Conservation (phyloP, 2,113 vertebrate species). For the Pteronura brasiliensis region DNA sequence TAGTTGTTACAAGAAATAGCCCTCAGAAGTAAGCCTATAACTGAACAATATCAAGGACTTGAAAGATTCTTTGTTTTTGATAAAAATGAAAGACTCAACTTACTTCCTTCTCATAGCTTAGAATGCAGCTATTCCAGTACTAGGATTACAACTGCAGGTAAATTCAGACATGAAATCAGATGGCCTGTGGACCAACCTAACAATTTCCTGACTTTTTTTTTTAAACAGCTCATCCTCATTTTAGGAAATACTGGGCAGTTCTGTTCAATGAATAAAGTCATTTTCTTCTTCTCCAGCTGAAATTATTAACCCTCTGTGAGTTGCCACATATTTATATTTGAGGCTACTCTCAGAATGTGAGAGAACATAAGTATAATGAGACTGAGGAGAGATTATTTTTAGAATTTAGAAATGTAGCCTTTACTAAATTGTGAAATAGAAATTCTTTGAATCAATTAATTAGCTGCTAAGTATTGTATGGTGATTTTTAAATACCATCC, state of each 20-base stretch:
- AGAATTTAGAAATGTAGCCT: not conserved
- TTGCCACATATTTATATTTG: not conserved
- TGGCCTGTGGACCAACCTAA: not conserved
- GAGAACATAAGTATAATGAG: not conserved
- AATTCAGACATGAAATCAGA: not conserved
- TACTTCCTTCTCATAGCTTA: slow-evolving; percentile 6
- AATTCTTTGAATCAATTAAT: not conserved
- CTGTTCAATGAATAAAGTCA: not conserved
- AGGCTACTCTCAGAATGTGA: not conserved
- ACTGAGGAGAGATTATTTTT: not conserved
- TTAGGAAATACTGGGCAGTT: not conserved
- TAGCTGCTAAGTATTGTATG: not conserved
- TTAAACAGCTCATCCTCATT: not conserved
- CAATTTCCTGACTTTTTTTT: not conserved
- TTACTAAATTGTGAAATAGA: not conserved
- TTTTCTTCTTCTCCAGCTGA: not conserved
- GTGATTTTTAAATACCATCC: not conserved
- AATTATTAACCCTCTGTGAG: not conserved
- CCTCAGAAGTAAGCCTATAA: slow-evolving; percentile 70
- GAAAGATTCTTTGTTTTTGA: slow-evolving; percentile 80
- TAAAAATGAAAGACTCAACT: slow-evolving; percentile 39
- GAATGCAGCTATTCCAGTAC: not conserved
- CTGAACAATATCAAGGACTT: slow-evolving; percentile 72
- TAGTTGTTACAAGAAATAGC: slow-evolving; percentile 78
- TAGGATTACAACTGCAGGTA: slow-evolving; percentile 73